phyloP scores from a whole-genome alignment of 2,888 invertebrate genomes.

The Tenthredo distinguenda region DNA sequence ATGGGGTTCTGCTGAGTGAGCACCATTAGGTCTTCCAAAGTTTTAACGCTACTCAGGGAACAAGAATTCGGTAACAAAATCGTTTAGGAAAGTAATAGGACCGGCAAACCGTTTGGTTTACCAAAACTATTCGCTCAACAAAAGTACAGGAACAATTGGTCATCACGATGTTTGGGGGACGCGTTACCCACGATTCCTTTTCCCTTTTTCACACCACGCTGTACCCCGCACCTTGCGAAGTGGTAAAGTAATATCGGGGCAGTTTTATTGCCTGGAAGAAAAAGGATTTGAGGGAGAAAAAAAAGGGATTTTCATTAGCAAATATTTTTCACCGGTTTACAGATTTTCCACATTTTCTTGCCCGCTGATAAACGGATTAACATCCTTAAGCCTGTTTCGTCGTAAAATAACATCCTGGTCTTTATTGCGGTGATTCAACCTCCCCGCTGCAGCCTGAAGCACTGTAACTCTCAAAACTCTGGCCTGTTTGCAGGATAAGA shows the following conservation, averaged over 20 bases:
- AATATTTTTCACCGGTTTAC: background rate
- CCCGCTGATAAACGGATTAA: conserved; percentile 40
- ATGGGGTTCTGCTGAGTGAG: conserved; percentile 41
- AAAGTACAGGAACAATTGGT: conserved; percentile 38
- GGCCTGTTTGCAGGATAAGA: background rate
- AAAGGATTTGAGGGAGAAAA: background rate
- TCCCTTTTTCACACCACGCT: background rate
- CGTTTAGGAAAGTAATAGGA: conserved; percentile 52
- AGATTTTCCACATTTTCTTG: background rate
- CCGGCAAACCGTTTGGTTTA: conserved; percentile 41
- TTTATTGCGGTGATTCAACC: conserved; percentile 42
- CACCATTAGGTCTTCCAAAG: conserved; percentile 58
- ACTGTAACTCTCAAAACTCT: background rate
- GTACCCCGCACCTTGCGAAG: background rate
- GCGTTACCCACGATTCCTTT: background rate
- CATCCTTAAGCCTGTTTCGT: conserved; percentile 21
- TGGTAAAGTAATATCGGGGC: background rate
- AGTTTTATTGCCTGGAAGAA: background rate
- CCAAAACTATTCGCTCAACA: conserved; percentile 39
- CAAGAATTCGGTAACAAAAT: conserved; percentile 50
- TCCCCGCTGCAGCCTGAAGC: background rate
- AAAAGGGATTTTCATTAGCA: background rate
- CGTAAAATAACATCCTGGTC: conserved; percentile 40
- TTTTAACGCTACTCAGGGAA: conserved; percentile 57
- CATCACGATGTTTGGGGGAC: conserved; percentile 37